A percentile compares a stretch with the other conserved stretches of the same genome.
These are phyloP conservation scores for Pocota personata DNA, from an alignment of 2,888 invertebrate genomes.

Conservation along the genomic window DNA sequence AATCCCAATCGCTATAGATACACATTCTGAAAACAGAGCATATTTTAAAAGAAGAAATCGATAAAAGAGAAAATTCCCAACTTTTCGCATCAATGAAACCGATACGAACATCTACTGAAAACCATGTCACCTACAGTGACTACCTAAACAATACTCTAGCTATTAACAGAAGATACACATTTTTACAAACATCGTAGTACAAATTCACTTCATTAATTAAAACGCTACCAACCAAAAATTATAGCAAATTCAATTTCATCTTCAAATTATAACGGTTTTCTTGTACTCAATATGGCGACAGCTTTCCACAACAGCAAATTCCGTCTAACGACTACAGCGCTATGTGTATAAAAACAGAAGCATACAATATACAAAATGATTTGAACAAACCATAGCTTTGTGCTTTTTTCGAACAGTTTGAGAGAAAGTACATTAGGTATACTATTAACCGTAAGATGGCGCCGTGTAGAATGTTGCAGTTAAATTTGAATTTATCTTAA, in stretches of 20 bases:
- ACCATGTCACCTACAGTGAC: too few relatives aligned
- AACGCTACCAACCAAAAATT: too few relatives aligned
- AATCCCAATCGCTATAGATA: too few relatives aligned
- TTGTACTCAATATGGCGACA: background rate
- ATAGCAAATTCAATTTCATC: background rate
- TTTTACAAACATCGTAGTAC: too few relatives aligned
- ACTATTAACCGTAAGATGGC: conserved; percentile 47
- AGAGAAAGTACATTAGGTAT: background rate
- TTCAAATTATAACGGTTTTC: conserved; percentile 40
- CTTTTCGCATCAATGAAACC: too few relatives aligned
- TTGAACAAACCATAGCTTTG: conserved; percentile 55
- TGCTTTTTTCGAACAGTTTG: conserved; percentile 58
- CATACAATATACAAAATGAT: conserved; percentile 11
- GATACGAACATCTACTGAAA: too few relatives aligned
- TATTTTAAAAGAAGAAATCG: too few relatives aligned
- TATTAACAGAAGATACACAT: too few relatives aligned
- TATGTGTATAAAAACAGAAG: conserved; percentile 14
- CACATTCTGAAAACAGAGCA: too few relatives aligned
- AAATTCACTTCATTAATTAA: too few relatives aligned
- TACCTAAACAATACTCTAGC: too few relatives aligned
- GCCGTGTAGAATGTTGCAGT: background rate
- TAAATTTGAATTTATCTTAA: conserved; percentile 4
- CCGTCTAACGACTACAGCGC: conserved; percentile 60
- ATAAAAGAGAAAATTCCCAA: too few relatives aligned
- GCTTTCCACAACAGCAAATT: background rate